Conservation (phyloP, 1,140 invertebrate genomes). For the Drosophila seguyi region DNA sequence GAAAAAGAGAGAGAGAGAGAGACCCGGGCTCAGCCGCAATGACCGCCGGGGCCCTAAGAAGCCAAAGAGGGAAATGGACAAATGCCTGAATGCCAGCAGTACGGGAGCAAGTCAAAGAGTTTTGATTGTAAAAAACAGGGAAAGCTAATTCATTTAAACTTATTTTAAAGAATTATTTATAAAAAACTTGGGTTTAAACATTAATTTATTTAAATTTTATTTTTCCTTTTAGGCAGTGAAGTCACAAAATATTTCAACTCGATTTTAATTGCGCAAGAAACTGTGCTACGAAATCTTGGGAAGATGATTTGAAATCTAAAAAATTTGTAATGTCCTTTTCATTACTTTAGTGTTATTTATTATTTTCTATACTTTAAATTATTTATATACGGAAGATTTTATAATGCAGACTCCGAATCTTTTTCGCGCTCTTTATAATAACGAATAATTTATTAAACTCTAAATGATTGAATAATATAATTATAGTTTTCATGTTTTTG, state of each 20-base stretch:
- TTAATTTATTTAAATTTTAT: too few relatives aligned
- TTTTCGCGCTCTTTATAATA: neutral
- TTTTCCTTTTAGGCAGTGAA: too few relatives aligned
- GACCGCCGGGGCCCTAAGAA: slow-evolving; percentile 61
- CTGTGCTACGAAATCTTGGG: too few relatives aligned
- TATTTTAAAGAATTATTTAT: neutral
- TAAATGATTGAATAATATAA: neutral
- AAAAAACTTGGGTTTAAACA: too few relatives aligned
- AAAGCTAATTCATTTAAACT: neutral
- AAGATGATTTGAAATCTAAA: too few relatives aligned
- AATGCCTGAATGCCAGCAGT: slow-evolving; percentile 28
- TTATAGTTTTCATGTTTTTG: neutral
- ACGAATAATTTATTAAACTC: neutral
- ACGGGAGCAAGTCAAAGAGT: slow-evolving; percentile 19
- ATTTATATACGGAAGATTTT: neutral
- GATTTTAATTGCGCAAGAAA: too few relatives aligned
- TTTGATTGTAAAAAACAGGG: neutral
- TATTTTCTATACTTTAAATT: neutral
- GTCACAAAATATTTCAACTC: too few relatives aligned
- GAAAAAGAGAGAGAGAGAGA: neutral
- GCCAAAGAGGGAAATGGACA: slow-evolving; percentile 52
- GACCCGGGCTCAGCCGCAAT: slow-evolving; percentile 40
- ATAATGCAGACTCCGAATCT: neutral
- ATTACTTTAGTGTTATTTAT: too few relatives aligned
- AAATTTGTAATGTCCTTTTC: too few relatives aligned